Evolutionary conservation across 2,113 vertebrate genomes (phyloP).

Genomic region (Orycteropus afer): DNA sequence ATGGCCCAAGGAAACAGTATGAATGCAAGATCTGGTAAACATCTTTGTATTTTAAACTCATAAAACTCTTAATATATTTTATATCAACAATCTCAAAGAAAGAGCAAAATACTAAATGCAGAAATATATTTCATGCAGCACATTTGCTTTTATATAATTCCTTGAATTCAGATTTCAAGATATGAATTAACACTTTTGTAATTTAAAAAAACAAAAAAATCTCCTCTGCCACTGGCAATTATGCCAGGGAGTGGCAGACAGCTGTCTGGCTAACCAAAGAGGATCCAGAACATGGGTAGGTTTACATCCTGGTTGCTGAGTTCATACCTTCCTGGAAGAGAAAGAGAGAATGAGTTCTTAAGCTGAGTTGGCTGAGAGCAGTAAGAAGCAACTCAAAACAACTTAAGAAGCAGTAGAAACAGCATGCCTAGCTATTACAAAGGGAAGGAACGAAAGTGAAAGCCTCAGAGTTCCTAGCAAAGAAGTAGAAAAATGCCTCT

Average conservation of each 20-base stretch:
- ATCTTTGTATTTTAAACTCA: not conserved
- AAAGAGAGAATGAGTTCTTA: not conserved
- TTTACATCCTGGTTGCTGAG: not conserved
- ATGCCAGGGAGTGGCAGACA: not conserved
- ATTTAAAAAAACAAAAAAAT: not conserved
- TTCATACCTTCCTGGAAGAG: not conserved
- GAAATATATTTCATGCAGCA: not conserved
- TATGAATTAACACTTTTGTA: not conserved
- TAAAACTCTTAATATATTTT: not conserved
- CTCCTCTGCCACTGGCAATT: not conserved
- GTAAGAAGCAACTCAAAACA: not conserved
- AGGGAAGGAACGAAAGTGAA: not conserved
- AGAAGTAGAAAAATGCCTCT: not conserved
- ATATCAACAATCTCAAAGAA: not conserved
- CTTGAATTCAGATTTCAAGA: not conserved
- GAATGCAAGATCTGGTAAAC: not conserved
- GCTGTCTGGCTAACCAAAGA: not conserved
- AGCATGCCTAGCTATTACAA: not conserved
- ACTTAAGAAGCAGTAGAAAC: not conserved
- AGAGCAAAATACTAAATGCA: constrained; percentile 5
- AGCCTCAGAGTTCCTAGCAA: not conserved
- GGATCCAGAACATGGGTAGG: not conserved
- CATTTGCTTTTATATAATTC: not conserved
- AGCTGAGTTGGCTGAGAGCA: not conserved
- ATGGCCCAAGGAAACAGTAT: not conserved